These are phyloP conservation scores for Peromyscus melanophrys DNA, from an alignment of 2,797 vertebrate species.

Conservation along the genomic window DNA sequence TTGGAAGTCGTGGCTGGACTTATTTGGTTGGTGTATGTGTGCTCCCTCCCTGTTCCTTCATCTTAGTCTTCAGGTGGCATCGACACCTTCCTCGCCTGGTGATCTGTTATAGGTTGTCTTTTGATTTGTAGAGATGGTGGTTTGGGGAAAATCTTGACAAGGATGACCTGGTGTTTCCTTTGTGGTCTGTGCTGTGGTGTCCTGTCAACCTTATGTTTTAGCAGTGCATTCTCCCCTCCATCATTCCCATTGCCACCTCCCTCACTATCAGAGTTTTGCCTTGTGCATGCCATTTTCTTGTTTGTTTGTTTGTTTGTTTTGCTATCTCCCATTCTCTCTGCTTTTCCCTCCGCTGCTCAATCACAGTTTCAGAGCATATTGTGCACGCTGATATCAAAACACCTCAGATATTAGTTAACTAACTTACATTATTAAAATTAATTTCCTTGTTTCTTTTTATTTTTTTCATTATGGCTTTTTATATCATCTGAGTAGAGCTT, in stretches of 20 bases:
- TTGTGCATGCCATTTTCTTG: accelerated
- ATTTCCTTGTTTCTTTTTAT: neutral
- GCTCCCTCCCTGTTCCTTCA: too few relatives aligned
- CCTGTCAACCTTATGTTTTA: neutral
- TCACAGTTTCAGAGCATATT: neutral
- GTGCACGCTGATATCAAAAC: neutral
- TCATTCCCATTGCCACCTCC: too few relatives aligned
- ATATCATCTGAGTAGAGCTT: neutral
- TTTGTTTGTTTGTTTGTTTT: neutral
- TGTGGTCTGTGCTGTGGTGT: neutral
- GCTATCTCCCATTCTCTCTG: neutral
- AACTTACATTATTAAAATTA: neutral
- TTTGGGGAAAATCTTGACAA: neutral
- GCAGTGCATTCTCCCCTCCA: accelerated
- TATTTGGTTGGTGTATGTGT: neutral
- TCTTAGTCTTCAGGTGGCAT: neutral
- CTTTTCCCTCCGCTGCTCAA: neutral
- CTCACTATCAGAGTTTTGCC: accelerated
- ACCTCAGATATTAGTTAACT: neutral
- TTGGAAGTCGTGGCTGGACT: neutral
- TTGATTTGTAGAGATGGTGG: neutral
- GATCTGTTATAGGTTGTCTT: neutral
- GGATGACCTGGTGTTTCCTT: neutral
- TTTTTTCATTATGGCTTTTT: neutral
- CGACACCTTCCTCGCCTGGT: too few relatives aligned